These are phyloP conservation scores for Noctilio leporinus DNA, from an alignment of 2,113 vertebrate genomes.

Conservation along the genomic window DNA sequence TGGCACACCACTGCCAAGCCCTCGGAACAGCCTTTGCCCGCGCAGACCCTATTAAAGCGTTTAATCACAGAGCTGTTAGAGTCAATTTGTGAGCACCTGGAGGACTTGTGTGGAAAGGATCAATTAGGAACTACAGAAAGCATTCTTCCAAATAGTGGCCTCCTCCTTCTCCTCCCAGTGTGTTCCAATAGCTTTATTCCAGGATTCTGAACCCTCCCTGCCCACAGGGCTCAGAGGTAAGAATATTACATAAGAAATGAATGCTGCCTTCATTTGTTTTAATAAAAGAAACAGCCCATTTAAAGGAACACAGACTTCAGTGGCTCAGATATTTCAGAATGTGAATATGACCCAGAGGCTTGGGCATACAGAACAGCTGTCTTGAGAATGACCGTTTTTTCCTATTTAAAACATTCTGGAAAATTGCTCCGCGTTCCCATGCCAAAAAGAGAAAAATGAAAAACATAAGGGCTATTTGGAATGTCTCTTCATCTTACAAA, in stretches of 20 bases:
- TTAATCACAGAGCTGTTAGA: neutral
- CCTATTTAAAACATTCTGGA: constrained; percentile 72
- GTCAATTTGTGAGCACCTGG: neutral
- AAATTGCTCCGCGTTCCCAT: constrained; percentile 60
- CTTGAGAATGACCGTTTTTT: constrained; percentile 69
- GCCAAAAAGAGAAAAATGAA: constrained; percentile 79
- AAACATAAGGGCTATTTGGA: constrained; percentile 75
- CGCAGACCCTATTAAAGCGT: neutral
- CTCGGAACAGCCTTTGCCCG: neutral
- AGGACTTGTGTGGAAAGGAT: neutral
- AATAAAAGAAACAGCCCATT: constrained; percentile 68
- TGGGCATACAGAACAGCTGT: constrained; percentile 36
- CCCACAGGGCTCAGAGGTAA: constrained; percentile 40
- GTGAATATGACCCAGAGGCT: constrained; percentile 57
- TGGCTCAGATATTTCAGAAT: constrained; percentile 63
- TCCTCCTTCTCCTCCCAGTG: neutral
- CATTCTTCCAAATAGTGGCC: neutral
- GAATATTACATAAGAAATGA: constrained; percentile 53
- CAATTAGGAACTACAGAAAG: neutral
- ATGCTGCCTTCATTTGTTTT: constrained; percentile 51
- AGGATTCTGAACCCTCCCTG: constrained; percentile 56
- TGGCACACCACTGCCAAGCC: neutral
- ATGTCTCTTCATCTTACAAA: constrained; percentile 77
- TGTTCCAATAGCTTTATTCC: constrained; percentile 29
- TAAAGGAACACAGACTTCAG: constrained; percentile 67